Evolutionary conservation across 2,888 invertebrate genomes (phyloP), one percentile per base, ranked within the genome.

Genomic region (Diplazon laetatorius): DNA sequence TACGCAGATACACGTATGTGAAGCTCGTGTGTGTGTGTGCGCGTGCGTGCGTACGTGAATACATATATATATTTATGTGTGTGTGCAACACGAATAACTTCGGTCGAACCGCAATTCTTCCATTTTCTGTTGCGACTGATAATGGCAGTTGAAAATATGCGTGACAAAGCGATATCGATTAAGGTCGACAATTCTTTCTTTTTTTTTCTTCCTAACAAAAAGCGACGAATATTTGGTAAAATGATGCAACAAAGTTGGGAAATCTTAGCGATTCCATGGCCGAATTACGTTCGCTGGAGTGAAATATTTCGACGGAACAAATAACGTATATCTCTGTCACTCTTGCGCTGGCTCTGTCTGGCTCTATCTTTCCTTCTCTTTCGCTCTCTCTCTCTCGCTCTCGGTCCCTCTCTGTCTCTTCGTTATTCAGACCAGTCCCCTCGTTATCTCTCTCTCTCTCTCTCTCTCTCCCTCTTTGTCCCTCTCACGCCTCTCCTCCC

Each of bases 71-170:
- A 10, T 25, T 1, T 42, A 42, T n/a, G 2, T 6, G 9, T 14
- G 52, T 1, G 8, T 1, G 52, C 52, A 30, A 55, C 14, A n/a
- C 25, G 22, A 50, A 55, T 30, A 30, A 30, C 52, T 14, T 55
- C 14, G 8, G n/a, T 16, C 14, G 30, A 52, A 52, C 25, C 12
- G 25, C 50, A 6, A 35, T 55, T 55, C 52, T 55, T 55, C 8
- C 52, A 12, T 55, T 55, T 14, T 30, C 52, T 20, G 18, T n/a
- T n/a, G 30, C n/a, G 12, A n/a, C 48, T 35, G 30, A 55, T 35
- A 55, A 25, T 55, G 52, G 52, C 52, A 35, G 52, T 35, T 30
- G 14, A 30, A 50, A 30, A 20, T 55, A 14, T 52, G 52, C 30
- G 30, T 55, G 52, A 55, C 52, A 55, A 16, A 1, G 52, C 52